Conservation (phyloP, 2,797 vertebrate genomes). For the Euphonia xanthogaster region DNA sequence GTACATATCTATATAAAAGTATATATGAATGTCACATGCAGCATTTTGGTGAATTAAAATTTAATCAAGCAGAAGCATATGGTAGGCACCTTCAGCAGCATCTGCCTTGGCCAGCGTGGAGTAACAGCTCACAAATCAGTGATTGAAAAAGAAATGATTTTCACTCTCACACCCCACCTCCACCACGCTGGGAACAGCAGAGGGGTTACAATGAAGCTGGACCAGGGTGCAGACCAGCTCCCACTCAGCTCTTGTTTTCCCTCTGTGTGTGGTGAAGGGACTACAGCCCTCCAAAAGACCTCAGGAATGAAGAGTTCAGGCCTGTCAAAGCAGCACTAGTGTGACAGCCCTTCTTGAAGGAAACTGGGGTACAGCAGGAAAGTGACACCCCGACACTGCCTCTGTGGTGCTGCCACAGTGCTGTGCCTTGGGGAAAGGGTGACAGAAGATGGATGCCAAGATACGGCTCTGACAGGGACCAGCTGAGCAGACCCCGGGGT, state of each 20-base stretch:
- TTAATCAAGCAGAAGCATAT: background rate
- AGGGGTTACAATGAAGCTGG: background rate
- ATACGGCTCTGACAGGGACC: accelerated
- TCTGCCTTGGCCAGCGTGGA: background rate
- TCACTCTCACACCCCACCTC: background rate
- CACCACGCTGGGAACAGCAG: background rate
- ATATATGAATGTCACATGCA: background rate
- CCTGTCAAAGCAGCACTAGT: background rate
- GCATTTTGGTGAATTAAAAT: background rate
- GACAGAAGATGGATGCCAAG: background rate
- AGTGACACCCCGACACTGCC: accelerated
- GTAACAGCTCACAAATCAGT: background rate
- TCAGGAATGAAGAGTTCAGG: background rate
- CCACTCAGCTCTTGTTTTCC: background rate
- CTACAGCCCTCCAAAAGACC: background rate
- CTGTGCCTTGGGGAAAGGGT: background rate
- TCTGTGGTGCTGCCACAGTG: background rate
- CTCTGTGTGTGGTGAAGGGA: background rate
- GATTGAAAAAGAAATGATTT: background rate
- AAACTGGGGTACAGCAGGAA: background rate
- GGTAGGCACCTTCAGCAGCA: background rate
- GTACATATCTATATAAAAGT: background rate
- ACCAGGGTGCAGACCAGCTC: background rate
- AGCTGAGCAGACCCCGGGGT: background rate
- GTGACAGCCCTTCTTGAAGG: background rate